Evolutionary conservation across 2,113 vertebrate species (phyloP), one percentile per base, ranked within the genome.

Genomic region (Rhabdornis inornatus): DNA sequence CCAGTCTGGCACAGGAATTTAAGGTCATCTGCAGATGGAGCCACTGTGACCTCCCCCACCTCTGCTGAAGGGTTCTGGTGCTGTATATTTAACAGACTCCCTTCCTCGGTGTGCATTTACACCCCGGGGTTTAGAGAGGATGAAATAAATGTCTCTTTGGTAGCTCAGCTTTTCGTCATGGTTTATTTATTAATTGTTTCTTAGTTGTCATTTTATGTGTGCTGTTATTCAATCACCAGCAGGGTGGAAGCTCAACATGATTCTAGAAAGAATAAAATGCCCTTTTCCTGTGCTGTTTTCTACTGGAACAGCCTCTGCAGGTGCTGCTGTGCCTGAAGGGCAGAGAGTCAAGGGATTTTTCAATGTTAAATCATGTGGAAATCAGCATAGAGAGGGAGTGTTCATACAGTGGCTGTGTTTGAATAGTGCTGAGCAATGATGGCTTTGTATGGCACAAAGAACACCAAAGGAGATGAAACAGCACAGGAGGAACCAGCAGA

Each of bases 11-110:
- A 37, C 75, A 33, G 37, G 23, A 71, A 44, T 31, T 72, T 10
- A 28, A 57, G 45, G 49, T 37, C 35, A 49, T 10, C n/a, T 33
- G 53, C 49, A 70, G 40, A 74, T 1, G 3, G 14, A 79, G 65
- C n/a, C 0, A 0, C 49, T n/a, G 23, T 12, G 37, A 7, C 50
- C 33, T 59, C 20, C 31, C 27, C 22, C 49, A 55, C 1, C 16
- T 44, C 45, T 14, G 9, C 75, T 53, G 59, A 25, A 75, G 40
- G 30, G 30, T 31, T 30, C 56, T 45, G 22, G 47, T 61, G 44
- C 60, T 88, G 57, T 49, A 22, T 47, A 30, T 83, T 77, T 31
- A 52, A 40, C 35, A 44, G 27, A 18, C 5, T 72, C 61, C 63
- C 66, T 92, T 86, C 57, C 63, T 71, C 37, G 1, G 0, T 0